Conservation (phyloP, 2,797 vertebrate species). For the Limnodromus scolopaceus region DNA sequence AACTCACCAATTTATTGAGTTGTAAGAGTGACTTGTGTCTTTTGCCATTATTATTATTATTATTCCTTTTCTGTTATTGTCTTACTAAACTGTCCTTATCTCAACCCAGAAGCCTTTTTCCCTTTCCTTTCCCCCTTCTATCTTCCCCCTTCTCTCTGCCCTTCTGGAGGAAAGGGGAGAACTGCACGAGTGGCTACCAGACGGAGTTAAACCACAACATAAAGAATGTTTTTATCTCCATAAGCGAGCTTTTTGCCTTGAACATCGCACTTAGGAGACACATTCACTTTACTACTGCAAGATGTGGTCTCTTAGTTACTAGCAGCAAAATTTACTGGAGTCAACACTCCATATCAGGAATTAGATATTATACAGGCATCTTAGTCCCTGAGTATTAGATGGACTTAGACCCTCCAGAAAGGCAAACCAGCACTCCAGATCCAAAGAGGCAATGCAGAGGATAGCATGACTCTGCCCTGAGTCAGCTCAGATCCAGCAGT, state of each 20-base stretch:
- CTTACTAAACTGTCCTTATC: not conserved
- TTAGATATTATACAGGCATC: not conserved
- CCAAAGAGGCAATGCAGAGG: not conserved
- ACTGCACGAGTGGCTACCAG: not conserved
- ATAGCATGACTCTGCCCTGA: not conserved
- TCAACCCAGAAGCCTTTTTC: not conserved
- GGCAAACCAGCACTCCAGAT: not conserved
- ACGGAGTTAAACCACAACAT: not conserved
- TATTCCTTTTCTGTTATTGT: not conserved
- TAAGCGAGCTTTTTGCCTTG: not conserved
- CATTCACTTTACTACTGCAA: not conserved
- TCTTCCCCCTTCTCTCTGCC: not conserved
- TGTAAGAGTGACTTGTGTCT: not conserved
- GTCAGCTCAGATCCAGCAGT: not conserved
- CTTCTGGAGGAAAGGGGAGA: not conserved
- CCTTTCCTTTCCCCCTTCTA: not conserved
- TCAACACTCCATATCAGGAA: not conserved
- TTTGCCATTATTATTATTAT: not conserved
- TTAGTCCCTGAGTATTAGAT: not conserved
- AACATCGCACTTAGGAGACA: not conserved
- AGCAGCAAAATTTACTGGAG: not conserved
- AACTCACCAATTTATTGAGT: not conserved
- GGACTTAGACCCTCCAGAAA: not conserved
- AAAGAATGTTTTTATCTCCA: not conserved
- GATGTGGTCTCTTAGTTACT: not conserved